phyloP scores from a whole-genome alignment of 1,140 invertebrate genomes.

The Drosophila bocqueti region DNA sequence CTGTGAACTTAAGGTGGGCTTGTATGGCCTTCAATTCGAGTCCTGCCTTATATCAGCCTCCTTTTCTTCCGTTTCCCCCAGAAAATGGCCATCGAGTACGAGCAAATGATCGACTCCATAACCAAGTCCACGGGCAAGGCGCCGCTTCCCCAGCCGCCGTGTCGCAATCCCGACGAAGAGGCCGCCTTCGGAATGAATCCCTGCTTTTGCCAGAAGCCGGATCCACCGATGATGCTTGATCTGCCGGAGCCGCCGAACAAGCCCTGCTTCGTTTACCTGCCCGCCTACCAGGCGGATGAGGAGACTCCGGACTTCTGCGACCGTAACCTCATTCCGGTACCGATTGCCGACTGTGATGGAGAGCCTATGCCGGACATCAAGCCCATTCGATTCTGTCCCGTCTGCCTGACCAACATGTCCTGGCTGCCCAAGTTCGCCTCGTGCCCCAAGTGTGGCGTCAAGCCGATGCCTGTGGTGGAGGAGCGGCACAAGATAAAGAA shows the following conservation, averaged over 20 bases:
- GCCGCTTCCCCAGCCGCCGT: slow-evolving; percentile 12
- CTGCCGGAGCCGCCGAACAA: slow-evolving; percentile 10
- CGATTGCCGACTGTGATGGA: slow-evolving; percentile 34
- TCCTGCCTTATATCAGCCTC: background rate
- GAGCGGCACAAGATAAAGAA: slow-evolving; percentile 44
- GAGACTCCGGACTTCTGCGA: slow-evolving; percentile 9
- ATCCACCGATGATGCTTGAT: slow-evolving; percentile 4
- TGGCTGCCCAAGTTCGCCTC: slow-evolving; percentile 71
- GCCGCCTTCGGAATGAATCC: slow-evolving; percentile 24
- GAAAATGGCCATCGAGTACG: slow-evolving; percentile 66
- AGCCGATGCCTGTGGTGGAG: slow-evolving; percentile 57
- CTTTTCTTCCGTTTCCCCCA: background rate
- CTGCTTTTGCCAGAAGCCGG: background rate
- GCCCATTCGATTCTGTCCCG: slow-evolving; percentile 64
- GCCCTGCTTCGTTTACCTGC: slow-evolving; percentile 33
- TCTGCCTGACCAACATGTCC: slow-evolving; percentile 74
- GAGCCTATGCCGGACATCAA: slow-evolving; percentile 28
- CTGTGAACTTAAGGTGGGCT: slow-evolving; percentile 56
- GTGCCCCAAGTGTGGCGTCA: slow-evolving; percentile 66
- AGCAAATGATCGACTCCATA: slow-evolving; percentile 47
- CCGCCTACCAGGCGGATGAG: background rate
- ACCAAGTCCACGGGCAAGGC: slow-evolving; percentile 9
- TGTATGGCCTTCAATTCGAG: background rate
- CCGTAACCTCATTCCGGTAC: slow-evolving; percentile 11
- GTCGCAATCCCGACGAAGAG: slow-evolving; percentile 20